Conservation (phyloP, 2,888 invertebrate genomes). For the Acronicta leporina region DNA sequence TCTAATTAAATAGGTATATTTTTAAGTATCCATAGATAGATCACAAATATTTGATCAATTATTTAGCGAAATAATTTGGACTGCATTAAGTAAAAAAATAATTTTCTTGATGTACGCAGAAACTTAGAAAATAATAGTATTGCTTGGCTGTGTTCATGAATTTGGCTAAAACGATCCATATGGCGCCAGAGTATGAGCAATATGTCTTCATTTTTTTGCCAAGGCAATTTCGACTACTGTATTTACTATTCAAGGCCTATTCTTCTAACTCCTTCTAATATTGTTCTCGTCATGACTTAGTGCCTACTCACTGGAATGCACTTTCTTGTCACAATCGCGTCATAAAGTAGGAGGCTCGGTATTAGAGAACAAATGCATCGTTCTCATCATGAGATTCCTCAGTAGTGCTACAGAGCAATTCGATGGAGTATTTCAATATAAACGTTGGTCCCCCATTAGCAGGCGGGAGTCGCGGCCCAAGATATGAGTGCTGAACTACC, state of each 20-base stretch:
- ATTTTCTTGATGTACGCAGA: too few relatives aligned
- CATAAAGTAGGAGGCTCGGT: conserved; percentile 53
- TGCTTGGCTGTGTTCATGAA: background rate
- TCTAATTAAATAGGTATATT: too few relatives aligned
- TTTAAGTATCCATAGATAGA: too few relatives aligned
- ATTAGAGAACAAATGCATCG: conserved; percentile 63
- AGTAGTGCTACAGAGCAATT: conserved; percentile 72
- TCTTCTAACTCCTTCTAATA: background rate
- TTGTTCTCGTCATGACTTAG: conserved; percentile 5
- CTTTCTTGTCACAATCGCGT: conserved; percentile 41
- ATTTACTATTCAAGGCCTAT: conserved; percentile 1
- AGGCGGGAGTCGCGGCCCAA: conserved; percentile 66
- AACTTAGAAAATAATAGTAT: background rate
- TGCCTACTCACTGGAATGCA: conserved; percentile 39
- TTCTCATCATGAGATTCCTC: conserved; percentile 59
- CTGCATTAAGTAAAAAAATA: too few relatives aligned
- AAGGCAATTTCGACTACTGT: conserved; percentile 1
- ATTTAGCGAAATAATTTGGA: too few relatives aligned
- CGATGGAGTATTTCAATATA: conserved; percentile 85
- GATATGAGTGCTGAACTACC: conserved; percentile 77
- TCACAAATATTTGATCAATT: too few relatives aligned
- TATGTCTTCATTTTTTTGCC: background rate
- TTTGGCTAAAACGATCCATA: background rate
- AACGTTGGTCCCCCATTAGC: conserved; percentile 81
- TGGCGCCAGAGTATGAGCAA: background rate